Base-by-base conservation (phyloP, 1,140 invertebrate species). In the Sycobia sp. region DNA sequence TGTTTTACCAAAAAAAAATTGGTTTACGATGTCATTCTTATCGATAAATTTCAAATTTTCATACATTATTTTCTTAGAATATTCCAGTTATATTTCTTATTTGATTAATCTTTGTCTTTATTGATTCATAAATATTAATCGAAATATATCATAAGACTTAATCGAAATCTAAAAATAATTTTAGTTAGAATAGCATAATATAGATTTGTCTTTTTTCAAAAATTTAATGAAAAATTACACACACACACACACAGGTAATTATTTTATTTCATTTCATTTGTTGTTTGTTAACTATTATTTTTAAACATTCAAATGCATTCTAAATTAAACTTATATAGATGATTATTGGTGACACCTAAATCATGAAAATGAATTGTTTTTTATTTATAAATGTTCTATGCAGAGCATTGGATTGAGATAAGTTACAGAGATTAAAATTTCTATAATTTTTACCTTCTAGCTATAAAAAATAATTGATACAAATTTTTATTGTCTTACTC, bases 281-380 rank as follows among this genome's bases (percentile, higher is more conserved):
- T 67, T 54, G 60, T 62, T 69, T 65, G 53, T 69, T 67, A 53
- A 63, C 65, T 69, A 65, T 65, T 66, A 66, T 65, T n/a, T n/a
- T 69, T 62, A 51, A 67, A 69, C 66, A 65, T 62, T 67, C 38
- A 69, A 67, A 65, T 67, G 43, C 36, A 64, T 65, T 50, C 50
- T 69, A 56, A 53, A 58, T 51, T 50, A 43, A 55, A 32, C 56
- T 64, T 14, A 32, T 60, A 56, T 62, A 36, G 44, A 57, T 22
- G 44, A 58, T 67, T 51, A 38, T 32, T 50, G 58, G 55, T 67
- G 67, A 60, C 59, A 59, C 54, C 65, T 65, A 50, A n/a, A n/a
- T n/a, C 44, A 43, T 47, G 8, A 43, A 4, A 54, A 2, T 38
- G n/a, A 62, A 38, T n/a, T 8, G 29, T 25, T 44, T 38, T 39